phyloP scores from a whole-genome alignment of 2,797 vertebrate species.

The Acropternis orthonyx region DNA sequence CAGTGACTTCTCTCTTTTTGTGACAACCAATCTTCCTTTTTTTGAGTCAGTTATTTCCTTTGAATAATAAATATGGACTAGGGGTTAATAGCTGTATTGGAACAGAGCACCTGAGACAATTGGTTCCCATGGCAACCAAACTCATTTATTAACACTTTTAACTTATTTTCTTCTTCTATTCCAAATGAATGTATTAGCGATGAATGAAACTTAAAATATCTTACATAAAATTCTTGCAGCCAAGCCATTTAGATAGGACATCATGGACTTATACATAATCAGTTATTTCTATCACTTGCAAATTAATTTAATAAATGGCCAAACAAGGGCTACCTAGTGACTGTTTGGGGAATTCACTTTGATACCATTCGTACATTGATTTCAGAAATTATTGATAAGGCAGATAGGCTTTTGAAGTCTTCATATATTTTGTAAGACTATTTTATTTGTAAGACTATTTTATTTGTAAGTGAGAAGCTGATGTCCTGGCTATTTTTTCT shows the following conservation, averaged over 20 bases:
- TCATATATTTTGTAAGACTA: not conserved
- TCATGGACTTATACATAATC: not conserved
- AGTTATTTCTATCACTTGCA: not conserved
- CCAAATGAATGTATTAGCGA: conserved; percentile 31
- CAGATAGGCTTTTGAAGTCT: not conserved
- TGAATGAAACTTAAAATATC: conserved; percentile 46
- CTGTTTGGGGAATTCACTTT: not conserved
- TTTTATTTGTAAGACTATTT: not conserved
- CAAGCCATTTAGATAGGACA: not conserved
- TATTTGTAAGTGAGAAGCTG: not conserved
- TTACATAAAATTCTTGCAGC: not conserved
- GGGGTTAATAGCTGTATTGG: conserved; percentile 67
- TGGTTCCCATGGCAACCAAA: conserved; percentile 72
- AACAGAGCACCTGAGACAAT: conserved; percentile 63
- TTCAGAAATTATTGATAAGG: not conserved
- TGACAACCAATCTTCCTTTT: conserved; percentile 69
- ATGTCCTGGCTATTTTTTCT: not conserved
- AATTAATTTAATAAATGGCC: not conserved
- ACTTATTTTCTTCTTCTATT: conserved; percentile 48
- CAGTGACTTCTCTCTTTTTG: conserved; percentile 61
- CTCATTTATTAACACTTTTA: conserved; percentile 67
- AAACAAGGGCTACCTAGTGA: not conserved
- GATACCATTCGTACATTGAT: not conserved
- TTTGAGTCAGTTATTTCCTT: conserved; percentile 64
- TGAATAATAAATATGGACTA: conserved; percentile 74